Base-by-base conservation (phyloP, 2,888 invertebrate genomes). In the Thymelicus sylvestris region DNA sequence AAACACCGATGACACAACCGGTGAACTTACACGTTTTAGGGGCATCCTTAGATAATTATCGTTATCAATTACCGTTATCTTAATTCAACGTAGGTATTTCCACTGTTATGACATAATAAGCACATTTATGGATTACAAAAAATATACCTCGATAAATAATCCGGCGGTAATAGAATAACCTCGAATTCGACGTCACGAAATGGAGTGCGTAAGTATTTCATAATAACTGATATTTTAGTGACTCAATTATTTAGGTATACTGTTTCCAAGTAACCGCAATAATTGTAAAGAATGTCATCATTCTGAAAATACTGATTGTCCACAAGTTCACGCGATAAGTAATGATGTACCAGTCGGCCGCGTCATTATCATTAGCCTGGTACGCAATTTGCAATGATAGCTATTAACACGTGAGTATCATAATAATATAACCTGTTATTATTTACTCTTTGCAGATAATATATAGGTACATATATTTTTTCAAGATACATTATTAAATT, bases 381-480 rank as follows among this genome's bases (percentile, higher is more conserved):
- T 68, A 68, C 62, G 67, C 67, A 68, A 68, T 68, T 68, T 68
- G 62, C 67, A 68, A 68, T 68, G 67, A 68, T 68, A 68, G 62
- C 50, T 31, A 68, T 68, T 68, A 67, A 67, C 50, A 68, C 67
- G 44, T 62, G 67, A 62, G 52, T 61, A 31, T 31, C 31, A 31
- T 1, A 52, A 52, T 52, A 62, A 19, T 52, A 48, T 48, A 68
- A 68, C 67, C 67, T 24, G 67, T 62, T 67, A 67, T 62, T 50
- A 19, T 12, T 19, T 24, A 4, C 67, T 44, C 41, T 44, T 41
- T n/a, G 6, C 24, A 55, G 55, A 55, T 66, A 44, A 39, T 41
- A 44, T 31, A 5, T 31, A 41, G 38, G 12, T 1, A 12, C 38
- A 7, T 2, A 19, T 61, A 44, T 61, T 2, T 61, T 41, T 38